Evolutionary conservation across 2,888 invertebrate species (phyloP).

Genomic region (Dolomedes plantarius): DNA sequence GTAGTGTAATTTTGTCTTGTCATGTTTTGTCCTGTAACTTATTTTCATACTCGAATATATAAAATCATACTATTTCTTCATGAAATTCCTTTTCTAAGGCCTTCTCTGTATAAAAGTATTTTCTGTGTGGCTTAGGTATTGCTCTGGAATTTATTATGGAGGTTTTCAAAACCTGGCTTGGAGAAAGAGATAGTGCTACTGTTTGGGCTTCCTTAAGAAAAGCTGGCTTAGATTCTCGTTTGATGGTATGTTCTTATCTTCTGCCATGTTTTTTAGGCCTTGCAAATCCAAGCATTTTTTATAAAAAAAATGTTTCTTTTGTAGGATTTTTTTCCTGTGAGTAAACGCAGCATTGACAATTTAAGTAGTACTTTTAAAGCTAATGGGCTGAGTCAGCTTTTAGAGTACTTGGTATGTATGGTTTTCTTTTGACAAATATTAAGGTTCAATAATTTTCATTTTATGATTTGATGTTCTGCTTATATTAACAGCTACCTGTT

Average conservation of each 20-base stretch:
- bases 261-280: neutral
- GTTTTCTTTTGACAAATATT: slow-evolving; percentile 5
- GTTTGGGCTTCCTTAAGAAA: slow-evolving; percentile 90
- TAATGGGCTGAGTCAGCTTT: slow-evolving; percentile 87
- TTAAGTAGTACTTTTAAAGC: slow-evolving; percentile 86
- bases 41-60: neutral
- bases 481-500: too few species aligned
- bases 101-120: neutral
- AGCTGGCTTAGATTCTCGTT: slow-evolving; percentile 85
- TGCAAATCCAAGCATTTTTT: neutral
- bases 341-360: slow-evolving; percentile 93
- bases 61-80: too few species aligned
- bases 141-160: slow-evolving; percentile 95
- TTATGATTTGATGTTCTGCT: neutral
- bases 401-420: slow-evolving; percentile 79
- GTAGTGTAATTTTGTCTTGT: slow-evolving; percentile 76
- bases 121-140: slow-evolving; percentile 83
- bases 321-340: slow-evolving; percentile 91
- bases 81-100: too few species aligned
- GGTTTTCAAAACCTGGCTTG: slow-evolving; percentile 92
- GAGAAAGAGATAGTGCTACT: slow-evolving; percentile 90
- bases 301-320: neutral
- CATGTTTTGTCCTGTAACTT: neutral
- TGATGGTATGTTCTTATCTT: slow-evolving; percentile 69
- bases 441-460: neutral